phyloP scores from a whole-genome alignment of 2,113 vertebrate species.

The Eptesicus fuscus region DNA sequence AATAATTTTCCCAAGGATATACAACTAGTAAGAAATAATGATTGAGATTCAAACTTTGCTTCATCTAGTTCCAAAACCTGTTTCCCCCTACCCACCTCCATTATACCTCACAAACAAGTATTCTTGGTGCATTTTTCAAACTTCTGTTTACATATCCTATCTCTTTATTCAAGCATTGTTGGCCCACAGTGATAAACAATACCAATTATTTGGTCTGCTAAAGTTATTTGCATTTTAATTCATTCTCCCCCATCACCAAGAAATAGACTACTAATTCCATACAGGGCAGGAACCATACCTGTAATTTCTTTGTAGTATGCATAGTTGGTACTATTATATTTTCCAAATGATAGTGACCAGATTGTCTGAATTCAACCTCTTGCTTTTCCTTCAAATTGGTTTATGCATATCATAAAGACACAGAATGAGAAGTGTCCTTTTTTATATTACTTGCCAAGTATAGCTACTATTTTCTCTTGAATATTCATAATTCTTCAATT shows the following conservation, averaged over 20 bases:
- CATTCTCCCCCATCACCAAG: not conserved
- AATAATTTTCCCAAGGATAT: not conserved
- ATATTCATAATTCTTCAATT: slow-evolving; percentile 2
- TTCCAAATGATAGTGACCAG: not conserved
- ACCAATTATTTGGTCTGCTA: not conserved
- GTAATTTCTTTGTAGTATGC: not conserved
- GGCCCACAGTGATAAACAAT: not conserved
- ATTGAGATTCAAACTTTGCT: not conserved
- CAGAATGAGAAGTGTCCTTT: not conserved
- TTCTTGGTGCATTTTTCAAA: not conserved
- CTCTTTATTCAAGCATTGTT: not conserved
- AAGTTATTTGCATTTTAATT: not conserved
- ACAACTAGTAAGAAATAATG: not conserved
- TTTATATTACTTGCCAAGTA: not conserved
- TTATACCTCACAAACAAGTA: not conserved
- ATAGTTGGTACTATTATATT: not conserved
- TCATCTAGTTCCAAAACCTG: not conserved
- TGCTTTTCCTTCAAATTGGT: not conserved
- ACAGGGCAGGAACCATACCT: not conserved
- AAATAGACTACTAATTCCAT: not conserved
- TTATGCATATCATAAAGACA: not conserved
- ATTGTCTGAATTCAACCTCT: not conserved
- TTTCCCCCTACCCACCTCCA: not conserved
- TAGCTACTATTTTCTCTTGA: not conserved
- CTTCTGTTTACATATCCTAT: not conserved